Conservation (phyloP, 2,797 vertebrate species). For the Loris lydekkerianus region DNA sequence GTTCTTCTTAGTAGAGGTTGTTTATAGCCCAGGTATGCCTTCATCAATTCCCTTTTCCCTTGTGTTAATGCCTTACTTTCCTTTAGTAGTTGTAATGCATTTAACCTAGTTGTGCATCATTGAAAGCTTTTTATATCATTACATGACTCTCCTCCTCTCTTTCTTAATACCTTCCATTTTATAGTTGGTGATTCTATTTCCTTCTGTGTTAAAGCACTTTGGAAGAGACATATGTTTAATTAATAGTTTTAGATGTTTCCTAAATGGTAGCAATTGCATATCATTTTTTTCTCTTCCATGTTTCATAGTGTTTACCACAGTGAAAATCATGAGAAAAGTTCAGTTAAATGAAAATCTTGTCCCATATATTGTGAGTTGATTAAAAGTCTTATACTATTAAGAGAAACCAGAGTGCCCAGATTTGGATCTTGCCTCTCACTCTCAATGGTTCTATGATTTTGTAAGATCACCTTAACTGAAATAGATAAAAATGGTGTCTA, state of each 20-base stretch:
- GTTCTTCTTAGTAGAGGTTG: neutral
- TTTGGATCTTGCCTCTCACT: neutral
- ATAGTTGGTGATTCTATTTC: neutral
- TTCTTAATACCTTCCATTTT: neutral
- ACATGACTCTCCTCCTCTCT: neutral
- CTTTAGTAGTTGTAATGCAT: neutral
- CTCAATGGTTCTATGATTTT: neutral
- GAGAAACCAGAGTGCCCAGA: neutral
- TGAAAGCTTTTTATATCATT: neutral
- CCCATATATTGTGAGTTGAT: neutral
- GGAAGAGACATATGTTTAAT: neutral
- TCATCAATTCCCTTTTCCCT: neutral
- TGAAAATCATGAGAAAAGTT: neutral
- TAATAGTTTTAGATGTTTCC: neutral
- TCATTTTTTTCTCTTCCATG: neutral
- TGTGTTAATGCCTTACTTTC: neutral
- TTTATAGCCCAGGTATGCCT: neutral
- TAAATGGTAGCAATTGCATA: neutral
- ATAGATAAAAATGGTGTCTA: neutral
- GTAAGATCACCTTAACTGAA: neutral
- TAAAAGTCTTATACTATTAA: neutral
- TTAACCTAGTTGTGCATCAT: neutral
- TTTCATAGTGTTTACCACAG: neutral
- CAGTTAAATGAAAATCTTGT: neutral
- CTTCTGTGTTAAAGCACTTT: neutral